These are phyloP conservation scores for Drosophila setifemur DNA, from an alignment of 1,140 invertebrate species.

Conservation along the genomic window DNA sequence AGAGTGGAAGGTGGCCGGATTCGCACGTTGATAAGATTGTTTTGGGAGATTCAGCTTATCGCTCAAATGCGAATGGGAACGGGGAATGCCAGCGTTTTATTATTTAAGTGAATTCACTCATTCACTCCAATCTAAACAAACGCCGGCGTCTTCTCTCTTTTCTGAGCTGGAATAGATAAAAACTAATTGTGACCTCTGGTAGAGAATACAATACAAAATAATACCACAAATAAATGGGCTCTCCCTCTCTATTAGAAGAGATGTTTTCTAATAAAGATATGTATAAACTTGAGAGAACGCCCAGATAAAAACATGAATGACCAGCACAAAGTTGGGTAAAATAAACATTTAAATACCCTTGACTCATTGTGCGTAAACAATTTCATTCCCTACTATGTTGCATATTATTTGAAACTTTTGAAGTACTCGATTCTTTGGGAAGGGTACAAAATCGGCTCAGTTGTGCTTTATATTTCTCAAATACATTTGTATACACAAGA, in stretches of 20 bases:
- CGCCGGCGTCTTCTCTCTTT: slow-evolving; percentile 25
- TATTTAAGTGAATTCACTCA: slow-evolving; percentile 66
- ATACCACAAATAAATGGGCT: slow-evolving; percentile 31
- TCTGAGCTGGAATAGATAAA: slow-evolving; percentile 12
- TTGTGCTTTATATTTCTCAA: too few species aligned
- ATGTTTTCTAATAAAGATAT: slow-evolving; percentile 1
- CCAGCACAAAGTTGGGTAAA: too few species aligned
- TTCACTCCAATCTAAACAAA: slow-evolving; percentile 65
- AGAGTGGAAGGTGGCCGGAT: slow-evolving; percentile 30
- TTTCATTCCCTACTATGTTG: too few species aligned
- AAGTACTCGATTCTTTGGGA: too few species aligned
- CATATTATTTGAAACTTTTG: too few species aligned
- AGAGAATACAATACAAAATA: neutral
- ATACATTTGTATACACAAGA: too few species aligned
- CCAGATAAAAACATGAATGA: slow-evolving; percentile 10
- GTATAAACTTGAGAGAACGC: slow-evolving; percentile 13
- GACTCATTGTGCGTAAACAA: too few species aligned
- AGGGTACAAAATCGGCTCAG: too few species aligned
- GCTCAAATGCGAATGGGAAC: slow-evolving; percentile 35
- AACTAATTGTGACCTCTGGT: slow-evolving; percentile 26
- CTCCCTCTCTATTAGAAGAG: neutral
- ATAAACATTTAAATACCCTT: neutral
- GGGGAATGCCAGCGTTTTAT: slow-evolving; percentile 68
- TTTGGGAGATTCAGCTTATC: slow-evolving; percentile 52
- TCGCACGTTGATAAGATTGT: slow-evolving; percentile 66